Evolutionary conservation across 2,888 invertebrate genomes (phyloP).

Genomic region (Rhagophthalmus giganteus): DNA sequence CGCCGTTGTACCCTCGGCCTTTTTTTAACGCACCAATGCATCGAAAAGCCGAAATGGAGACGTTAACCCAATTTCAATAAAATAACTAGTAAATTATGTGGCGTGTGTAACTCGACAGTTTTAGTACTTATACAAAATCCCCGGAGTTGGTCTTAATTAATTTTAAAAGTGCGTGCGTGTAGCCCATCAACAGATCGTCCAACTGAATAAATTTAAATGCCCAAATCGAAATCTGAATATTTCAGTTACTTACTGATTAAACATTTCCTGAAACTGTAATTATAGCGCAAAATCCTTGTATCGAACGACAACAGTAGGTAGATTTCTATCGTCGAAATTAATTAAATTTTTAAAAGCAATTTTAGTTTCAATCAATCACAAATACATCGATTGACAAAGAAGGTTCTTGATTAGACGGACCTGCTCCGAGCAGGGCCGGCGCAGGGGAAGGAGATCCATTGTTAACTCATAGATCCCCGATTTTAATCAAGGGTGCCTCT

Average conservation of each 20-base stretch:
- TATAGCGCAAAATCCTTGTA: too few species aligned
- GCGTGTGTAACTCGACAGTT: slow-evolving; percentile 7
- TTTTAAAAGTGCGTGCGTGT: slow-evolving; percentile 13
- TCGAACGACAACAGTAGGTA: too few species aligned
- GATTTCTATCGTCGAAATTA: too few species aligned
- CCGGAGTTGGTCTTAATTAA: slow-evolving; percentile 10
- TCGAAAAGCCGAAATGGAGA: not conserved
- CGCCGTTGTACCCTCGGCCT: not conserved
- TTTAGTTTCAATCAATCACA: slow-evolving; percentile 53
- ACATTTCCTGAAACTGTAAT: not conserved
- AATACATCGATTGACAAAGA: slow-evolving; percentile 53
- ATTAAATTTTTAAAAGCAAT: too few species aligned
- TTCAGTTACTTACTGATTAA: not conserved
- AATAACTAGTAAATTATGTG: slow-evolving; percentile 11
- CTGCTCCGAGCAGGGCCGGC: slow-evolving; percentile 45
- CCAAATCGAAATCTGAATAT: not conserved
- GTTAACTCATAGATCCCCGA: slow-evolving; percentile 50
- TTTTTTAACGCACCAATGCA: not conserved
- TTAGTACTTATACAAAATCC: slow-evolving; percentile 7
- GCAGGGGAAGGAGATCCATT: slow-evolving; percentile 46
- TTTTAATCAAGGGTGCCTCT: slow-evolving; percentile 54
- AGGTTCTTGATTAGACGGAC: slow-evolving; percentile 53
- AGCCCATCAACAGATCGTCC: not conserved
- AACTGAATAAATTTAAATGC: not conserved
- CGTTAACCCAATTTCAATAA: slow-evolving; percentile 1